Evolutionary conservation across 2,797 vertebrate genomes (phyloP).

Genomic region (Novumbra hubbsi): DNA sequence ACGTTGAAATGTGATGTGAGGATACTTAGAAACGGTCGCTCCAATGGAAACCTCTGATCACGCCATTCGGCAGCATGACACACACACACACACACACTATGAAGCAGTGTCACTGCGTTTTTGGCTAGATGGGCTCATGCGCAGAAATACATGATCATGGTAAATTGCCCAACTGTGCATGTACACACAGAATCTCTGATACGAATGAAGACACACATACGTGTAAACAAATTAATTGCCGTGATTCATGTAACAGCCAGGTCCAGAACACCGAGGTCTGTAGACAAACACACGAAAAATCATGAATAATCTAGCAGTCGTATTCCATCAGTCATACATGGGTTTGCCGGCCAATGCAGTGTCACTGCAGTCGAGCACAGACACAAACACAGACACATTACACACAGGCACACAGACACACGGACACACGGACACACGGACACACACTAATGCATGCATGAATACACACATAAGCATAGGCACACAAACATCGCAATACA

Average conservation of each 20-base stretch:
- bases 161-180: constrained; percentile 3
- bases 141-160: neutral
- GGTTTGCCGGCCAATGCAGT: constrained; percentile 50
- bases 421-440: neutral
- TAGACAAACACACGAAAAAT: constrained; percentile 43
- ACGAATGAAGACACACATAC: neutral
- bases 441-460: constrained; percentile 36
- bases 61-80: neutral
- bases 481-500: constrained; percentile 3
- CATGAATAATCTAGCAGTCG: constrained; percentile 59
- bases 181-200: neutral
- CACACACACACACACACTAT: neutral
- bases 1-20: neutral
- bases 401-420: neutral
- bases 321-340: constrained; percentile 46
- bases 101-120: neutral
- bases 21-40: constrained; percentile 11
- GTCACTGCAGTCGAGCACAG: constrained; percentile 18
- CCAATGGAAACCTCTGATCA: neutral
- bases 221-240: neutral
- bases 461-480: constrained; percentile 19
- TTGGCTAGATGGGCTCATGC: neutral
- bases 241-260: neutral
- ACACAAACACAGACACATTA: constrained; percentile 31
- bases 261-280: neutral